Evolutionary conservation across 2,888 invertebrate genomes (phyloP), one percentile per base, ranked within the genome.

Genomic region (Phytoseiulus persimilis): DNA sequence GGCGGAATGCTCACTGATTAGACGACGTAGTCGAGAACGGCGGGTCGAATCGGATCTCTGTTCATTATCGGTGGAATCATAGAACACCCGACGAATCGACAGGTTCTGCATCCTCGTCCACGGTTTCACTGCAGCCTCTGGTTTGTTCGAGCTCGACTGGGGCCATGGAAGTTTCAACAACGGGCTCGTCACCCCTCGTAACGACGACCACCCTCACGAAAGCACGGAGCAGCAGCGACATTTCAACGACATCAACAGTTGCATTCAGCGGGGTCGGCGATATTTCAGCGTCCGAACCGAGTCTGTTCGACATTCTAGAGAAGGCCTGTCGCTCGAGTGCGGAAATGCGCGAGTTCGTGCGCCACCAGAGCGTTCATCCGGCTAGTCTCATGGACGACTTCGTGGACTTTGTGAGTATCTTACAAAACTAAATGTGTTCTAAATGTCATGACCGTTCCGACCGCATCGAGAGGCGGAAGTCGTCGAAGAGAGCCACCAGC

Each of bases 351-450:
- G 33, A 87, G 0, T 32, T 32, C 32, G 32, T 87, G 32, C 87
- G 87, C 14, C 32, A 87, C 6, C 87, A 87, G 31, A 87, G 45
- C 28, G 28, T 31, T 23, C 32, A 32, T 31, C 33, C 45, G 5
- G 28, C 87, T 32, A 14, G 28, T n/a, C 39, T 87, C 45, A 87
- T 87, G 87, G 87, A 87, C 33, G 45, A 33, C 31, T 87, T 32
- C n/a, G 45, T 87, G 87, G 87, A 87, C 9, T 87, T 87, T 87
- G 87, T 87, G 23, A 87, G 87, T 87, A 6, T 65, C 18, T 65
- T 6, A 65, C 28, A 2, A 65, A 28, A 65, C n/a, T n/a, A 23
- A 14, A 14, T 65, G 65, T 65, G 23, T 65, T 46, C 9, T 46
- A 6, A 46, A 14, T 14, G 46, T 11, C 46, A 6, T 6, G 14